Evolutionary conservation across 2,113 vertebrate genomes (phyloP), one percentile per base, ranked within the genome.

Genomic region (Rhagologus leucostigma): DNA sequence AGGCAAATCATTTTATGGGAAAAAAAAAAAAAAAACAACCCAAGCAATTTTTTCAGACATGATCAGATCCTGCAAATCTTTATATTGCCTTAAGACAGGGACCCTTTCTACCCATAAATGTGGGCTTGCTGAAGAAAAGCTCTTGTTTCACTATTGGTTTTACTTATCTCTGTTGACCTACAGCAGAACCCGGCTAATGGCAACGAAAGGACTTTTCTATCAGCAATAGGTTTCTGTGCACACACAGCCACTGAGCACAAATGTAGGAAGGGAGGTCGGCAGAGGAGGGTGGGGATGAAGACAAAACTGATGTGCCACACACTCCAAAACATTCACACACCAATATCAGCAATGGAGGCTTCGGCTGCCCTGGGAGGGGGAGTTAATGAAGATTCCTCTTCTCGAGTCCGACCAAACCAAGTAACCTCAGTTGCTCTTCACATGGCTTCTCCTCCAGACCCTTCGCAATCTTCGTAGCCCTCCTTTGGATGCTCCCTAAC

Each of bases 281-380:
- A 73, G 33, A 64, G 60, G 35, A 71, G 35, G 47, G 16, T 50
- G 64, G 41, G 46, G 44, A 32, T 37, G 57, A 86, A 83, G 37
- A 18, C 47, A 85, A 78, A 79, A 39, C 4, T 5, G 10, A 19
- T 18, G 59, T 37, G 33, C n/a, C 18, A 41, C 65, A 32, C 0
- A 0, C 19, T 78, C 47, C 2, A 0, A 60, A 56, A 56, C 0
- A 0, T 13, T 82, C n/a, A 52, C 44, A 24, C 1, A 2, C 8
- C 29, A 16, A 3, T 10, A 19, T 13, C 16, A n/a, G 35, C 49
- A 50, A 23, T 30, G 35, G 47, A 52, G 19, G 10, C 9, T 81
- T 87, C 0, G 0, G 41, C 37, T 81, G 64, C 68, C n/a, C 21
- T 13, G 29, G 33, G 32, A 69, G 0, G 1, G n/a, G 6, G 24